These are phyloP conservation scores for Mamestra brassicae DNA, from an alignment of 2,888 invertebrate species.

Conservation along the genomic window DNA sequence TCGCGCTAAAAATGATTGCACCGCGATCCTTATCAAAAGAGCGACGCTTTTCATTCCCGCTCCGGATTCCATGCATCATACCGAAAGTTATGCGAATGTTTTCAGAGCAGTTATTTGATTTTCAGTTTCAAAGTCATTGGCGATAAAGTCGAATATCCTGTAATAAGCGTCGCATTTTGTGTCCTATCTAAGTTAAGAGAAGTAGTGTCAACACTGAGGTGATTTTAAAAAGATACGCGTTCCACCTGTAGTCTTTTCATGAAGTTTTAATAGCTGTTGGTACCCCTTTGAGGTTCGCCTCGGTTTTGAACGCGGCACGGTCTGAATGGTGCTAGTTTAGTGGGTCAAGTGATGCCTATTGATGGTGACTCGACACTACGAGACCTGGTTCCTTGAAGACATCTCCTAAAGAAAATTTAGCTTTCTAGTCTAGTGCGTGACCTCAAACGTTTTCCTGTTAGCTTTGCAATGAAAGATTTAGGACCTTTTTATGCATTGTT, in stretches of 20 bases:
- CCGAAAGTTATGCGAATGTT: slow-evolving; percentile 53
- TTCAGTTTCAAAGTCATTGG: slow-evolving; percentile 61
- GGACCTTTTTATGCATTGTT: slow-evolving; percentile 9
- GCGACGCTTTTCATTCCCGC: slow-evolving; percentile 70
- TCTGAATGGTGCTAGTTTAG: slow-evolving; percentile 82
- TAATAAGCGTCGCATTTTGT: slow-evolving; percentile 59
- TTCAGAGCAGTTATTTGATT: slow-evolving; percentile 39
- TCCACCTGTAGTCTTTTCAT: slow-evolving; percentile 76
- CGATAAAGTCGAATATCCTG: slow-evolving; percentile 68
- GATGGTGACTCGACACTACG: slow-evolving; percentile 74
- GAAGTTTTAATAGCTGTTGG: slow-evolving; percentile 79
- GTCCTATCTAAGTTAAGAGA: slow-evolving; percentile 65
- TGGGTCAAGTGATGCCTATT: slow-evolving; percentile 84
- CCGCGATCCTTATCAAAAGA: slow-evolving; percentile 74
- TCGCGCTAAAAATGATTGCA: slow-evolving; percentile 76
- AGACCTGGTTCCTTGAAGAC: slow-evolving; percentile 74
- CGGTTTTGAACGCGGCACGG: slow-evolving; percentile 79
- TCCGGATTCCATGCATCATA: slow-evolving; percentile 34
- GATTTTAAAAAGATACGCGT: slow-evolving; percentile 76
- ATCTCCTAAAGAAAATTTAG: slow-evolving; percentile 70
- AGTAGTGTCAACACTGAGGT: slow-evolving; percentile 73
- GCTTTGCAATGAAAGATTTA: slow-evolving; percentile 23
- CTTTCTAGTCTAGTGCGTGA: slow-evolving; percentile 19
- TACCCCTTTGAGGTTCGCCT: slow-evolving; percentile 79
- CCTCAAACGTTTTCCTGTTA: slow-evolving; percentile 30